These are phyloP conservation scores for Gymnothorax javanicus DNA, from an alignment of 2,797 vertebrate genomes.

Conservation along the genomic window DNA sequence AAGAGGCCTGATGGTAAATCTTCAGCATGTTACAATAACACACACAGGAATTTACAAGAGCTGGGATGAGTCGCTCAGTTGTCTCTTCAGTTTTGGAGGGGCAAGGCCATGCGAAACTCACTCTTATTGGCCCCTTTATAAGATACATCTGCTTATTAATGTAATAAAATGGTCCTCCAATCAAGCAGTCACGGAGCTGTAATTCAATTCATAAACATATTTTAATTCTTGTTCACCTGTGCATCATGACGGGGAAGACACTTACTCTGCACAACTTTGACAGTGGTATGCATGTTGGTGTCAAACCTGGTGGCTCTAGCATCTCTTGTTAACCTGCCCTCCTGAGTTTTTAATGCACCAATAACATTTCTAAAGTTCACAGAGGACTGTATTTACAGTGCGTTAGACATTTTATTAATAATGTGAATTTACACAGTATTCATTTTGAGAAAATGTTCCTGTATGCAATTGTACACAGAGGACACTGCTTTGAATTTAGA, in stretches of 20 bases:
- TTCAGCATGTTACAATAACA: neutral
- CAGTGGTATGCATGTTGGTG: neutral
- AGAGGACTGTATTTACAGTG: too few relatives aligned
- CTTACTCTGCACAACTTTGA: neutral
- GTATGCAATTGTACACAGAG: neutral
- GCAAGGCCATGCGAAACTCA: neutral
- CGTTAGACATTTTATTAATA: neutral
- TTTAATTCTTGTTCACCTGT: neutral
- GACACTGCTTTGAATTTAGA: neutral
- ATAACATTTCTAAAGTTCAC: neutral
- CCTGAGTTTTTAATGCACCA: neutral
- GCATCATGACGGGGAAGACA: neutral
- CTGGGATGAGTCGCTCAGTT: neutral
- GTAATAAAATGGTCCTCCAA: neutral
- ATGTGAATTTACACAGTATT: too few relatives aligned
- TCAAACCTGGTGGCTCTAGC: neutral
- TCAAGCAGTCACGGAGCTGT: neutral
- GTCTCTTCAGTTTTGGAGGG: neutral
- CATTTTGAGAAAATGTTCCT: neutral
- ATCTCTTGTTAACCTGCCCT: neutral
- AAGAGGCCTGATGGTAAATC: neutral
- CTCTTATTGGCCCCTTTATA: neutral
- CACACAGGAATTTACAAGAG: neutral
- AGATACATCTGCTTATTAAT: neutral
- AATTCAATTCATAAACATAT: neutral